Evolutionary conservation across 2,797 vertebrate genomes (phyloP).

Genomic region (Sebastolobus alascanus): DNA sequence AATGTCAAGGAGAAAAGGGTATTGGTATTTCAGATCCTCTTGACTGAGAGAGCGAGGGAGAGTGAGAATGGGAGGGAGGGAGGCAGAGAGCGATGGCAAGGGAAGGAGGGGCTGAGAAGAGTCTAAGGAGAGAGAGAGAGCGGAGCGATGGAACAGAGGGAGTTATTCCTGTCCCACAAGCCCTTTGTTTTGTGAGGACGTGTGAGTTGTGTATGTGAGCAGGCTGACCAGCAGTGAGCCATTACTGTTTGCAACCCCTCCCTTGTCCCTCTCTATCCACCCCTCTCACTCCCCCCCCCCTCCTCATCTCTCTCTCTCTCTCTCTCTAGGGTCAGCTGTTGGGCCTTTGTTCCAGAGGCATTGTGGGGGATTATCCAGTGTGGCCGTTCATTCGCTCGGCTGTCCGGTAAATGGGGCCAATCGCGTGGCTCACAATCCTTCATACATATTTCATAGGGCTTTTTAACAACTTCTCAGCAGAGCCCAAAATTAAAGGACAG

Average conservation of each 20-base stretch:
- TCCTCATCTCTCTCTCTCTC: slow-evolving; percentile 33
- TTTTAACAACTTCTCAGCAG: slow-evolving; percentile 83
- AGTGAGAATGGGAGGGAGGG: slow-evolving; percentile 88
- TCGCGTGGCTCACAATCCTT: slow-evolving; percentile 93
- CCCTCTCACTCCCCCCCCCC: not conserved
- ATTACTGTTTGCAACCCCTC: slow-evolving; percentile 89
- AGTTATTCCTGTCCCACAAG: slow-evolving; percentile 95
- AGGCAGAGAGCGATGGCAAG: slow-evolving; percentile 77
- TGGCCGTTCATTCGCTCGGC: slow-evolving; percentile 90
- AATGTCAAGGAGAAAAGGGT: slow-evolving; percentile 99
- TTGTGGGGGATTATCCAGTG: slow-evolving; percentile 99
- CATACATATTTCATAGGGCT: slow-evolving; percentile 85
- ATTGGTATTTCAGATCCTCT: slow-evolving; percentile 99
- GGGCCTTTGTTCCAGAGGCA: slow-evolving; percentile 98
- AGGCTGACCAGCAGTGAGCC: slow-evolving; percentile 91
- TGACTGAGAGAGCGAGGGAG: slow-evolving; percentile 94
- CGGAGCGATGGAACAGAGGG: slow-evolving; percentile 75
- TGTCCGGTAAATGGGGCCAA: slow-evolving; percentile 95
- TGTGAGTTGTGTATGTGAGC: slow-evolving; percentile 82
- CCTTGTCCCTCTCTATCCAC: slow-evolving; percentile 37
- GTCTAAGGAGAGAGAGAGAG: slow-evolving; percentile 82
- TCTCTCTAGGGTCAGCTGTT: slow-evolving; percentile 99
- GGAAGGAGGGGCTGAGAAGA: slow-evolving; percentile 79
- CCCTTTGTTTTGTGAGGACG: slow-evolving; percentile 90
- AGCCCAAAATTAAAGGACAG: slow-evolving; percentile 85